phyloP scores from a whole-genome alignment of 2,113 vertebrate genomes.

The Pseudorasbora parva region DNA sequence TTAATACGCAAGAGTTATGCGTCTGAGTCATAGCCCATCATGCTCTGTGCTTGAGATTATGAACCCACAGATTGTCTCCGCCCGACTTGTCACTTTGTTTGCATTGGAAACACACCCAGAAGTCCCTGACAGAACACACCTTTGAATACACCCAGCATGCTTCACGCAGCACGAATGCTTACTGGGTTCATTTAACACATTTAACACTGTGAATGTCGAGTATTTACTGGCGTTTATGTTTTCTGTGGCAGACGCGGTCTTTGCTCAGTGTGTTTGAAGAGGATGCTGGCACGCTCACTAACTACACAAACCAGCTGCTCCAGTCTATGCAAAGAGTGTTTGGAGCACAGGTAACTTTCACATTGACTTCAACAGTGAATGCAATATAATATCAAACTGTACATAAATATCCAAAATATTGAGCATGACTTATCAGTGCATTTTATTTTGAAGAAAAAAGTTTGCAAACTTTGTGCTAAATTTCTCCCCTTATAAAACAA shows the following conservation, averaged over 20 bases:
- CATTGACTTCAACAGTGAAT: not conserved
- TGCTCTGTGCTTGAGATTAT: not conserved
- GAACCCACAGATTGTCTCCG: not conserved
- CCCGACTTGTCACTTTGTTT: not conserved
- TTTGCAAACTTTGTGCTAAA: not conserved
- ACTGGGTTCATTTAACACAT: not conserved
- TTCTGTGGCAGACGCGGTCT: constrained; percentile 85
- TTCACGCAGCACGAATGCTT: not conserved
- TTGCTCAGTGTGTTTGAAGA: constrained; percentile 98
- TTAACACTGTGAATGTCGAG: not conserved
- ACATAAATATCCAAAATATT: not conserved
- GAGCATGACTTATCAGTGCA: not conserved
- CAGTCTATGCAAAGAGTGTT: constrained; percentile 96
- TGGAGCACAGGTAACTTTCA: constrained; percentile 88
- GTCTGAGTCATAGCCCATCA: not conserved
- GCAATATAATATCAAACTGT: not conserved
- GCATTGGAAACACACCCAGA: constrained; percentile 35
- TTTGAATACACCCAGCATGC: not conserved
- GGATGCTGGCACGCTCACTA: constrained; percentile 93
- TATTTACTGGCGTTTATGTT: not conserved
- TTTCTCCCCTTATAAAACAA: not conserved
- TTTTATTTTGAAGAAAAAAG: not conserved
- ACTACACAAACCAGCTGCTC: constrained; percentile 96
- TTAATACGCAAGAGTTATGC: not conserved
- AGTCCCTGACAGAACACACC: constrained; percentile 14